Evolutionary conservation across 2,113 vertebrate genomes (phyloP).

Genomic region (Melanostigma gelatinosum): DNA sequence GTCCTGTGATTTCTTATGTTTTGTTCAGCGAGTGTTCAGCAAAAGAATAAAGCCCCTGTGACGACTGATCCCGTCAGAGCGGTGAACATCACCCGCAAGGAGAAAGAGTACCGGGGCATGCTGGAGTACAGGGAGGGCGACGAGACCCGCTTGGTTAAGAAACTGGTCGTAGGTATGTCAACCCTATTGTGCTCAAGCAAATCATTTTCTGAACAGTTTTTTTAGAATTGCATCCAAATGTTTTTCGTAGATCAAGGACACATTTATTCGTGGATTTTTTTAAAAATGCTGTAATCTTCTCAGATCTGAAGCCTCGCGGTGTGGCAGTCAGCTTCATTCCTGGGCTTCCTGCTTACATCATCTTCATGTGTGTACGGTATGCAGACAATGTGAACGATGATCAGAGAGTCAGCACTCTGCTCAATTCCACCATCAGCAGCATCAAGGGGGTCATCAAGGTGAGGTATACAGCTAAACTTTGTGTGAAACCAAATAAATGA

Average conservation of each 20-base stretch:
- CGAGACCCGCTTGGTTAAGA: constrained; percentile 90
- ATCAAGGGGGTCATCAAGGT: constrained; percentile 98
- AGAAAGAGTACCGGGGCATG: constrained; percentile 96
- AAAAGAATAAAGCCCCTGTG: constrained; percentile 70
- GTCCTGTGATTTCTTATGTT: neutral
- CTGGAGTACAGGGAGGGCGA: constrained; percentile 93
- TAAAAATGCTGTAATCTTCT: neutral
- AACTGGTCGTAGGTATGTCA: constrained; percentile 88
- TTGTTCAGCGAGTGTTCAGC: constrained; percentile 80
- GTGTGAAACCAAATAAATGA: neutral
- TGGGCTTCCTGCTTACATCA: constrained; percentile 93
- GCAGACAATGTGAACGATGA: constrained; percentile 94
- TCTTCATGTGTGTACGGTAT: constrained; percentile 98
- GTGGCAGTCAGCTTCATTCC: constrained; percentile 93
- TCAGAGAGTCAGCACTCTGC: constrained; percentile 89
- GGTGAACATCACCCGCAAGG: constrained; percentile 92
- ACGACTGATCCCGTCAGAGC: constrained; percentile 85
- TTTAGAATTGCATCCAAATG: neutral
- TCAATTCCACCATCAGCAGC: constrained; percentile 93
- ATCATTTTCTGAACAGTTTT: neutral
- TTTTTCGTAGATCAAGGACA: neutral
- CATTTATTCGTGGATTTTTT: neutral
- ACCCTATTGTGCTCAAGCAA: neutral
- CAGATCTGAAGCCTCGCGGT: constrained; percentile 94
- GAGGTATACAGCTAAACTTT: neutral